phyloP scores from a whole-genome alignment of 2,797 vertebrate genomes.

The Sebastes vulpes region DNA sequence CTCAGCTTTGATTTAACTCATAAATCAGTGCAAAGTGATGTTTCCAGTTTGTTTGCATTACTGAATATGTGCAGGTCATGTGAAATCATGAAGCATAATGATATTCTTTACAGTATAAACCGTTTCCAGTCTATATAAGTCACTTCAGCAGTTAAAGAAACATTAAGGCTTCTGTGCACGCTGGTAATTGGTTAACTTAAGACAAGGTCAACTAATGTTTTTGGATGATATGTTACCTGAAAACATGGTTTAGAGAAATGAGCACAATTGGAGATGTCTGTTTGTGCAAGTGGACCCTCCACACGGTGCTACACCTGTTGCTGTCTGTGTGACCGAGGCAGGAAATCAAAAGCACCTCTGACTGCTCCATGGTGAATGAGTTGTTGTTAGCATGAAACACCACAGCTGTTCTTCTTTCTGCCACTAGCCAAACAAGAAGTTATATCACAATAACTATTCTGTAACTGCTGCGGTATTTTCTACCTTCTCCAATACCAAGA shows the following conservation, averaged over 20 bases:
- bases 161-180: background rate
- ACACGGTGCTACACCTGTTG: no score
- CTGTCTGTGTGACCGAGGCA: no score
- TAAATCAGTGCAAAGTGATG: background rate
- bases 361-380: no score
- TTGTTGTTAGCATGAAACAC: no score
- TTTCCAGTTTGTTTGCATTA: background rate
- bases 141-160: background rate
- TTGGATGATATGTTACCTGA: background rate
- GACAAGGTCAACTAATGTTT: background rate
- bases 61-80: background rate
- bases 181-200: background rate
- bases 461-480: no score
- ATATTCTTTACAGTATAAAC: background rate
- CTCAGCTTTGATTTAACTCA: background rate
- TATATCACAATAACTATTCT: no score
- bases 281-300: no score
- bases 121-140: no score
- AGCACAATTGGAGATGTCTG: background rate
- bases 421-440: no score
- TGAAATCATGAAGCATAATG: background rate
- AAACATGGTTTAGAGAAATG: background rate
- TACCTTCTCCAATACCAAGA: background rate
- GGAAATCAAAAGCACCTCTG: no score
- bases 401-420: no score